These are phyloP conservation scores for Thermophis baileyi DNA, from an alignment of 2,113 vertebrate genomes.

Conservation along the genomic window DNA sequence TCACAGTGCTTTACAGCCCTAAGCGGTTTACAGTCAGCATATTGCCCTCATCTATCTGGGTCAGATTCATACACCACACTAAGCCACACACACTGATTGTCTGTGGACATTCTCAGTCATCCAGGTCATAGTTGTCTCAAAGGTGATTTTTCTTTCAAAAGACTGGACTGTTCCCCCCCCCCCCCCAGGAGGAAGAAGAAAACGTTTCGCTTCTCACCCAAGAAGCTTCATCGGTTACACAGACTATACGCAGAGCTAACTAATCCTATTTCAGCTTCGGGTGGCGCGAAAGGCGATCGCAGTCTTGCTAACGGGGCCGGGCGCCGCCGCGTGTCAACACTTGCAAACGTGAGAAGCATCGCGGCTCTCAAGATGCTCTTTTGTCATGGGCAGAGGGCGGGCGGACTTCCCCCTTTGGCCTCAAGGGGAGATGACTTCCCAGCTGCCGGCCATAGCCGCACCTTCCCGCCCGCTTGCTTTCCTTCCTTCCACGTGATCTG, in stretches of 20 bases:
- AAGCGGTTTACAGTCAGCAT: background rate
- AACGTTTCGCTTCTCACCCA: background rate
- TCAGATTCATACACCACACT: background rate
- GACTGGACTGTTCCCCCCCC: background rate
- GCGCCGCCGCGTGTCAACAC: background rate
- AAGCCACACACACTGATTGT: background rate
- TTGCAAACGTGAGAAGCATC: background rate
- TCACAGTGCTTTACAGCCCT: background rate
- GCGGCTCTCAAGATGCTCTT: background rate
- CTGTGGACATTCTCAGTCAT: background rate
- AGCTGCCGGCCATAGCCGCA: background rate
- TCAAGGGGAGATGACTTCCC: background rate
- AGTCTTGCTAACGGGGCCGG: background rate
- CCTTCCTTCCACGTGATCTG: background rate
- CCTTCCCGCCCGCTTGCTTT: background rate
- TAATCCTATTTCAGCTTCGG: background rate
- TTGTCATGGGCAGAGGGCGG: background rate
- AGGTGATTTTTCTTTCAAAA: background rate
- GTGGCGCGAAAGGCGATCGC: background rate
- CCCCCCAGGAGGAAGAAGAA: background rate
- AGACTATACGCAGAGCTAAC: background rate
- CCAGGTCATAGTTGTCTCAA: background rate
- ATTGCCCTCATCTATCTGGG: background rate
- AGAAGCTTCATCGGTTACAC: background rate
- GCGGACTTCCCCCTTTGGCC: background rate